Conservation (phyloP, 2,113 vertebrate species). For the Alectura lathami region DNA sequence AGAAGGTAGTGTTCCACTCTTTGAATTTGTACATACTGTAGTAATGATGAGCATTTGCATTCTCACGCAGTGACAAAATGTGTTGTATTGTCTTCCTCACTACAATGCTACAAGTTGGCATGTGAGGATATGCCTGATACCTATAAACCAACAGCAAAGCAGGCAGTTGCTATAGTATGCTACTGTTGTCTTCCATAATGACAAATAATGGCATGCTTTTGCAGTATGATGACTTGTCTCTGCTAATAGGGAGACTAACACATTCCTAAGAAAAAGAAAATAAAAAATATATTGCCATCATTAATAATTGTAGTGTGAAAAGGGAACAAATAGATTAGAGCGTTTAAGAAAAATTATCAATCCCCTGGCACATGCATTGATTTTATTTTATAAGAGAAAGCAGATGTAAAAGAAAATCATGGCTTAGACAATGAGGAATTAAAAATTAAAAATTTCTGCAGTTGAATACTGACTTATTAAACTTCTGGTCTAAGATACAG, state of each 20-base stretch:
- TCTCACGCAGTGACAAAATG: neutral
- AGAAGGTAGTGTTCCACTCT: conserved; percentile 53
- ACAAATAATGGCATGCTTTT: neutral
- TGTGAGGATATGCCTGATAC: neutral
- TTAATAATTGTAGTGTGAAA: neutral
- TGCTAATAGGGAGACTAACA: neutral
- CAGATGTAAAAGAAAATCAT: neutral
- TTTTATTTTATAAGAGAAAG: neutral
- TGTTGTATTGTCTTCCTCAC: neutral
- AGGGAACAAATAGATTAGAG: neutral
- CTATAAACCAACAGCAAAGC: neutral
- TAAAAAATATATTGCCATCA: neutral
- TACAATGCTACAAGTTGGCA: neutral
- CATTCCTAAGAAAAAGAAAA: neutral
- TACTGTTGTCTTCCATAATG: neutral
- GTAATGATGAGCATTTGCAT: neutral
- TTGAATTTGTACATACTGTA: conserved; percentile 30
- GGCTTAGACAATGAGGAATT: neutral
- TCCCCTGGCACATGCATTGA: neutral
- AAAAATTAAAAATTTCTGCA: neutral
- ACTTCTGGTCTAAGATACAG: neutral
- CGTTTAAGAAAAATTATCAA: neutral
- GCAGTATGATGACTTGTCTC: neutral
- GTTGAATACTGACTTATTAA: neutral
- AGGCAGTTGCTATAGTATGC: neutral